phyloP scores from a whole-genome alignment of 2,113 vertebrate species.

The Burhinus oedicnemus region DNA sequence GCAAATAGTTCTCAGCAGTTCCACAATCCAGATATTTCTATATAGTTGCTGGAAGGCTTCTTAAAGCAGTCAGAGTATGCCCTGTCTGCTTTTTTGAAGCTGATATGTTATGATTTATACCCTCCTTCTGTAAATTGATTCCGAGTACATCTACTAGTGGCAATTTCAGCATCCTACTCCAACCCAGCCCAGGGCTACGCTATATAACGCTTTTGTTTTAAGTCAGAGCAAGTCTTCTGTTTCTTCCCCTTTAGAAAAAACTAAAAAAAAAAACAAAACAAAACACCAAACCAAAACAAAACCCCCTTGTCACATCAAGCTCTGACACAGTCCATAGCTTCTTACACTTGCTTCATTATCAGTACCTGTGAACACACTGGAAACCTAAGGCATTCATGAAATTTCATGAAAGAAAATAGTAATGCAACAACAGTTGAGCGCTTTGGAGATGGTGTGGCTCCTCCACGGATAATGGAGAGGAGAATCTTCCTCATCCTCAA shows the following conservation, averaged over 20 bases:
- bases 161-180: conserved; percentile 26
- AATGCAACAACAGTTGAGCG: neutral
- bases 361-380: neutral
- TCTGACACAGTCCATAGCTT: neutral
- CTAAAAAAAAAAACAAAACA: neutral
- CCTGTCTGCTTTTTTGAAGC: conserved; percentile 12
- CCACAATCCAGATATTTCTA: neutral
- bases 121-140: conserved; percentile 21
- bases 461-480: neutral
- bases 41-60: neutral
- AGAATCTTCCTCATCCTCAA: neutral
- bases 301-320: neutral
- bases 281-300: neutral
- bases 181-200: conserved; percentile 35
- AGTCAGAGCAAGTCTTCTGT: neutral
- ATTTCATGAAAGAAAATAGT: neutral
- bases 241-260: neutral
- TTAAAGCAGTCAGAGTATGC: neutral
- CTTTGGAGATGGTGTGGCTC: neutral
- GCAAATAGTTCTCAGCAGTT: neutral
- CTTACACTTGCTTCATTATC: neutral
- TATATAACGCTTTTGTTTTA: neutral
- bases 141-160: neutral
- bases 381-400: neutral
- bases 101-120: conserved; percentile 23